Evolutionary conservation across 2,888 invertebrate genomes (phyloP).

Genomic region (Drosophila buzzatii): DNA sequence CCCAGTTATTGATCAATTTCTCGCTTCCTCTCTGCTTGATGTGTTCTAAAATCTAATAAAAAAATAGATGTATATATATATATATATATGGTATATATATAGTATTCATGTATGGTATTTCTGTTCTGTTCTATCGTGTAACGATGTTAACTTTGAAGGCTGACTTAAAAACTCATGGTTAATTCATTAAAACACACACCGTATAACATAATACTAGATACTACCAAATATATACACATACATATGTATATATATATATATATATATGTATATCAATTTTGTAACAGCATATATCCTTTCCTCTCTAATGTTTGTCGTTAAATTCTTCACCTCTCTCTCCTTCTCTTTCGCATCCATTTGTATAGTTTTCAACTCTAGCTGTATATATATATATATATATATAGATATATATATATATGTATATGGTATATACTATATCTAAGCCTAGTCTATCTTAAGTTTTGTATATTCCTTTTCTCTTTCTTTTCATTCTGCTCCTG

Average conservation of each 20-base stretch:
- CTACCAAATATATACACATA: conserved; percentile 12
- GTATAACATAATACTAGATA: conserved; percentile 35
- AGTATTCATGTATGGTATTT: conserved; percentile 31
- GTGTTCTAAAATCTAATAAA: conserved; percentile 61
- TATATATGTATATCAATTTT: conserved; percentile 7
- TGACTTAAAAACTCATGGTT: conserved; percentile 36
- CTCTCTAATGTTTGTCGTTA: neutral
- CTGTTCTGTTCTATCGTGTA: conserved; percentile 32
- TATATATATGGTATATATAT: conserved; percentile 19
- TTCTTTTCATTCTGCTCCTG: neutral
- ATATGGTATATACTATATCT: conserved; percentile 15
- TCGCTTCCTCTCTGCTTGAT: conserved; percentile 11
- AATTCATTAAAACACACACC: conserved; percentile 34
- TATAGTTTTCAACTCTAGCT: conserved; percentile 62
- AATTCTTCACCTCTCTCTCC: neutral
- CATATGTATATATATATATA: conserved; percentile 8
- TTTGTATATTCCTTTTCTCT: conserved; percentile 14
- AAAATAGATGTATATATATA: conserved; percentile 16
- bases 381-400: conserved; percentile 26
- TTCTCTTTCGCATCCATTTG: conserved; percentile 22
- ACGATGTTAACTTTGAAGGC: conserved; percentile 55
- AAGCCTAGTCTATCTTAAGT: conserved; percentile 20
- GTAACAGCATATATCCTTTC: conserved; percentile 12
- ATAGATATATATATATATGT: conserved; percentile 11
- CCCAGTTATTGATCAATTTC: conserved; percentile 15